These are phyloP conservation scores for Myotis brandtii DNA, from an alignment of 2,113 vertebrate species.

Conservation along the genomic window DNA sequence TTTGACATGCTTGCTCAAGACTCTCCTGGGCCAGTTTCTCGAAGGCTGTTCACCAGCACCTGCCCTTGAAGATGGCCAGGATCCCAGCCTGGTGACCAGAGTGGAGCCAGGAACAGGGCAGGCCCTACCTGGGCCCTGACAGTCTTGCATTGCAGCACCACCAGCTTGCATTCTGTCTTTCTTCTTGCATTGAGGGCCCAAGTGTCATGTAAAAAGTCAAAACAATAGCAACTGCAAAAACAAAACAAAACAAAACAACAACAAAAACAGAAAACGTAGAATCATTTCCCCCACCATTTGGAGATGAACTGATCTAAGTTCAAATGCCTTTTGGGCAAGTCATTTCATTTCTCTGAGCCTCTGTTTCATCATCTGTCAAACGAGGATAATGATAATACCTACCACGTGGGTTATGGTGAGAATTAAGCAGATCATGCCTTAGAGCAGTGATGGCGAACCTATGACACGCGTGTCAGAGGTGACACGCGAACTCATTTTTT, in stretches of 20 bases:
- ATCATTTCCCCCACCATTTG: background rate
- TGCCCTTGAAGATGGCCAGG: background rate
- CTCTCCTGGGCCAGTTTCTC: background rate
- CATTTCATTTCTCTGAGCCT: background rate
- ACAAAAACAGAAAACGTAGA: background rate
- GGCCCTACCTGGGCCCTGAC: background rate
- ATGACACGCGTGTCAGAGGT: no score
- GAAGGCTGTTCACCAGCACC: background rate
- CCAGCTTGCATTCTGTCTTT: background rate
- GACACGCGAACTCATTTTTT: no score
- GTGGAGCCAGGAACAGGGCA: no score
- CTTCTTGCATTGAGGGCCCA: background rate
- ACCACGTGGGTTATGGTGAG: background rate
- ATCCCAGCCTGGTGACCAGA: background rate
- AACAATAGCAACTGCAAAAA: background rate
- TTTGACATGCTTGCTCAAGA: background rate
- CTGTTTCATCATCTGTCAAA: background rate
- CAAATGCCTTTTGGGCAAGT: background rate
- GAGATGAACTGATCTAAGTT: constrained; percentile 1
- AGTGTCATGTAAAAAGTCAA: background rate
- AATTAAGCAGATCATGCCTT: background rate
- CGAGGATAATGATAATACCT: background rate
- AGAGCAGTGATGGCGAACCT: no score
- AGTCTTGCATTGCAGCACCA: background rate
- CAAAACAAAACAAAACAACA: background rate